Evolutionary conservation across 2,113 vertebrate genomes (phyloP).

Genomic region (Podarcis raffonei): DNA sequence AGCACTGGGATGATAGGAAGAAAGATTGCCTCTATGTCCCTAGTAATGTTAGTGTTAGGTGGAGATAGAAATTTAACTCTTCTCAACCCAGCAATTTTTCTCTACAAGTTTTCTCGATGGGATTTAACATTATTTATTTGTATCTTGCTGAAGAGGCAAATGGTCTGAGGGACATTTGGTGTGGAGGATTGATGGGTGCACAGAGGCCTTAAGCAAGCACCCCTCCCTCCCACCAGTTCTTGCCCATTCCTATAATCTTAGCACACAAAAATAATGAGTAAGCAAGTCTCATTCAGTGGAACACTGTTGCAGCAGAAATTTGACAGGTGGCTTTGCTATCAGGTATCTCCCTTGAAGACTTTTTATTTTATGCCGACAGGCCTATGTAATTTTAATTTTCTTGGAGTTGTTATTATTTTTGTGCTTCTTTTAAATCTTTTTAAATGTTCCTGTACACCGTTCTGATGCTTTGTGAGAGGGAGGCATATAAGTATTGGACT

Average conservation of each 20-base stretch:
- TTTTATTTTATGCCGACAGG: no score
- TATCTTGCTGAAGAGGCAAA: neutral
- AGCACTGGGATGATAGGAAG: neutral
- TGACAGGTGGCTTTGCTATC: no score
- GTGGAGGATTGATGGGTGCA: neutral
- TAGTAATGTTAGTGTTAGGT: neutral
- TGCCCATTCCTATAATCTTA: neutral
- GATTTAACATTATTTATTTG: neutral
- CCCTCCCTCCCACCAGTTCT: neutral
- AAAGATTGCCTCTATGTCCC: neutral
- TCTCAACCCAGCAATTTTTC: neutral
- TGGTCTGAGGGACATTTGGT: neutral
- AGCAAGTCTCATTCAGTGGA: no score
- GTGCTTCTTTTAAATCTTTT: no score
- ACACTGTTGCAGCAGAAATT: no score
- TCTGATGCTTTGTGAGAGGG: no score
- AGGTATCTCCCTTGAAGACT: no score
- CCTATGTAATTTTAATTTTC: no score
- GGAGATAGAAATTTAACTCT: neutral
- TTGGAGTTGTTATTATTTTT: no score
- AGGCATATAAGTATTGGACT: no score
- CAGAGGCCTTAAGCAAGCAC: neutral
- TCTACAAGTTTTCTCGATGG: neutral
- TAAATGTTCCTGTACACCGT: no score
- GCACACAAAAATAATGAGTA: neutral